These are phyloP conservation scores for Notospermus geniculatus DNA, from an alignment of 1,140 invertebrate genomes.

Conservation along the genomic window DNA sequence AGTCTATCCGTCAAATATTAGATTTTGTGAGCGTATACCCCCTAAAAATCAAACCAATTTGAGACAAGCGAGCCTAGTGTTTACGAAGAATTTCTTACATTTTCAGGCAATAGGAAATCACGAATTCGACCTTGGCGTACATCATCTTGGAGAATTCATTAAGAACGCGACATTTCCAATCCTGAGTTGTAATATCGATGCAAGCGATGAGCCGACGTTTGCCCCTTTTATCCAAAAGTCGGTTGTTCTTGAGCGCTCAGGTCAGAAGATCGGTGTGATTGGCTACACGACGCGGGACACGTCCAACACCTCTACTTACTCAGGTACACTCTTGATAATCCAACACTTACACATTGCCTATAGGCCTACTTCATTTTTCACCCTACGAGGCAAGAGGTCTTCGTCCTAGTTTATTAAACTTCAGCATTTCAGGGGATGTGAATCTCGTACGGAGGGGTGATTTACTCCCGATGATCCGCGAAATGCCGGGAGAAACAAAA, in stretches of 20 bases:
- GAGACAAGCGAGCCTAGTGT: too few relatives aligned
- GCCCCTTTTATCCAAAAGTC: slow-evolving; percentile 62
- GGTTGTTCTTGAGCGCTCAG: slow-evolving; percentile 64
- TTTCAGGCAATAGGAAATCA: slow-evolving; percentile 84
- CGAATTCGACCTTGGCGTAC: slow-evolving; percentile 81
- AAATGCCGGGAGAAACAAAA: too few relatives aligned
- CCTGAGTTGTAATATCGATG: slow-evolving; percentile 73
- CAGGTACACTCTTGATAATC: slow-evolving; percentile 11
- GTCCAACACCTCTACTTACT: slow-evolving; percentile 43
- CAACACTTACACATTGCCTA: not conserved
- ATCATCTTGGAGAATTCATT: slow-evolving; percentile 73
- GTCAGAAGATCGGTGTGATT: slow-evolving; percentile 74
- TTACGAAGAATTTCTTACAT: too few relatives aligned
- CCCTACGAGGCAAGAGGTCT: too few relatives aligned
- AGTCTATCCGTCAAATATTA: too few relatives aligned
- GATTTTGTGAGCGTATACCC: too few relatives aligned
- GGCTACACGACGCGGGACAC: slow-evolving; percentile 86
- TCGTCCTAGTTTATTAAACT: too few relatives aligned
- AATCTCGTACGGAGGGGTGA: too few relatives aligned
- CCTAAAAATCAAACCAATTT: too few relatives aligned
- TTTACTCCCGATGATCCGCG: too few relatives aligned
- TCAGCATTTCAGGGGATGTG: too few relatives aligned
- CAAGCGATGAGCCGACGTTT: slow-evolving; percentile 65
- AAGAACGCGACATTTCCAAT: slow-evolving; percentile 69
- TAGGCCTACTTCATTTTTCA: not conserved